phyloP scores from a whole-genome alignment of 2,888 invertebrate species.

The Shargacucullia verbasci region DNA sequence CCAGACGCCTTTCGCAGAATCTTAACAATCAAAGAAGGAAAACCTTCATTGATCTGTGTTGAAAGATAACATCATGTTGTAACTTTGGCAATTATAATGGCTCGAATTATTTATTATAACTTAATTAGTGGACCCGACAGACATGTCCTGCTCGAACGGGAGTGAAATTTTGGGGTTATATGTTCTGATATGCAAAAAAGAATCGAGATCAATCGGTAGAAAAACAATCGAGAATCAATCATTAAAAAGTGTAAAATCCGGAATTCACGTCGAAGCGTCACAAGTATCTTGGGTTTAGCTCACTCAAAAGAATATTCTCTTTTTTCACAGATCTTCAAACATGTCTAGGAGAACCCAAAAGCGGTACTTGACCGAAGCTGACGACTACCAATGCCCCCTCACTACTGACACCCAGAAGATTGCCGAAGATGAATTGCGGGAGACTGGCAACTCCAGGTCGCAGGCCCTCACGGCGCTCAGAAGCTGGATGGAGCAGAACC shows the following conservation, averaged over 20 bases:
- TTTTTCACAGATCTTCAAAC: slow-evolving; percentile 33
- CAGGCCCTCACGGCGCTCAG: slow-evolving; percentile 91
- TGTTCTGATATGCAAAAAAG: too few species aligned
- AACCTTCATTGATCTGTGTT: slow-evolving; percentile 12
- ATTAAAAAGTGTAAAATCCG: too few species aligned
- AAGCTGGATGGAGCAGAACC: slow-evolving; percentile 92
- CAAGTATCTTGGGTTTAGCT: background rate
- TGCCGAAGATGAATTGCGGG: slow-evolving; percentile 91
- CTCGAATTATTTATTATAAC: too few species aligned
- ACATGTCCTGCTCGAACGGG: too few species aligned
- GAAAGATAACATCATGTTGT: slow-evolving; percentile 8
- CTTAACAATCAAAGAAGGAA: slow-evolving; percentile 30
- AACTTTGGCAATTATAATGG: background rate
- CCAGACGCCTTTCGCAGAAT: slow-evolving; percentile 23
- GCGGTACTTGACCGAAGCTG: slow-evolving; percentile 89
- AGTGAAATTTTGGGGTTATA: too few species aligned
- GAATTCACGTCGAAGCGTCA: too few species aligned
- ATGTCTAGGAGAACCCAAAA: slow-evolving; percentile 81
- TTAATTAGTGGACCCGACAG: too few species aligned
- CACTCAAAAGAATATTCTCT: background rate
- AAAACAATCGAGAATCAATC: too few species aligned
- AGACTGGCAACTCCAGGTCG: slow-evolving; percentile 90
- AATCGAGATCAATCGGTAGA: too few species aligned
- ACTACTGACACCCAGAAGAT: slow-evolving; percentile 90
- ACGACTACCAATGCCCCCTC: slow-evolving; percentile 90